phyloP scores from a whole-genome alignment of 2,113 vertebrate genomes.

The Xiphophorus hellerii region DNA sequence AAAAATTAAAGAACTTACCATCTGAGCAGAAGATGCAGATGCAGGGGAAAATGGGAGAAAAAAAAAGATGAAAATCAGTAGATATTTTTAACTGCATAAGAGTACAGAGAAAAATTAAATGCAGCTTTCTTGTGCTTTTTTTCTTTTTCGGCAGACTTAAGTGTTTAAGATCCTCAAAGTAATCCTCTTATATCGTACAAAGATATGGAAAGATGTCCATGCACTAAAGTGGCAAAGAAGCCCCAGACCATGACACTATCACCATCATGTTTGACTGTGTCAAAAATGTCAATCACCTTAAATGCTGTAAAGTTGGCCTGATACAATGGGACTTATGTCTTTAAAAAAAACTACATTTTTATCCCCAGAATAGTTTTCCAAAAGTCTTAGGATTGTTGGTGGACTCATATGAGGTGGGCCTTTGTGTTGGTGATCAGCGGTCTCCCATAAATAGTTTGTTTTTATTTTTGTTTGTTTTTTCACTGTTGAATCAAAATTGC shows the following conservation, averaged over 20 bases:
- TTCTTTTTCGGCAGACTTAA: background rate
- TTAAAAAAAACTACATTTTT: no score
- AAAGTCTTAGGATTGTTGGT: no score
- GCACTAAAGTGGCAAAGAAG: no score
- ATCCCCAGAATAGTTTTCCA: no score
- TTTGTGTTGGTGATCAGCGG: no score
- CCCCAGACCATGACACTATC: no score
- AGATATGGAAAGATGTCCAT: no score
- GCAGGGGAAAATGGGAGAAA: conserved; percentile 11
- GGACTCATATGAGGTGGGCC: no score
- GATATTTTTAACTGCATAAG: conserved; percentile 9
- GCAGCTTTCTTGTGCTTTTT: no score
- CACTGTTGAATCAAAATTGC: background rate
- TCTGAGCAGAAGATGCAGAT: conserved; percentile 38
- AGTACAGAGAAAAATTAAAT: background rate
- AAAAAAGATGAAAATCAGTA: conserved; percentile 10
- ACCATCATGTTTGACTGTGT: background rate
- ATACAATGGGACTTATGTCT: background rate
- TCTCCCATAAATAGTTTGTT: no score
- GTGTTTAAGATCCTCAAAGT: no score
- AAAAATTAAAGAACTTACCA: conserved; percentile 46
- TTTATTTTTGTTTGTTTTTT: no score
- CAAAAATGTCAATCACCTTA: background rate
- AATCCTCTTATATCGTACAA: background rate
- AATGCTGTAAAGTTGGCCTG: background rate